Percentiles rank a stretch among this genome's conserved stretches.
Conservation (phyloP, 2,113 vertebrate species). For the Formicarius rufipectus region DNA sequence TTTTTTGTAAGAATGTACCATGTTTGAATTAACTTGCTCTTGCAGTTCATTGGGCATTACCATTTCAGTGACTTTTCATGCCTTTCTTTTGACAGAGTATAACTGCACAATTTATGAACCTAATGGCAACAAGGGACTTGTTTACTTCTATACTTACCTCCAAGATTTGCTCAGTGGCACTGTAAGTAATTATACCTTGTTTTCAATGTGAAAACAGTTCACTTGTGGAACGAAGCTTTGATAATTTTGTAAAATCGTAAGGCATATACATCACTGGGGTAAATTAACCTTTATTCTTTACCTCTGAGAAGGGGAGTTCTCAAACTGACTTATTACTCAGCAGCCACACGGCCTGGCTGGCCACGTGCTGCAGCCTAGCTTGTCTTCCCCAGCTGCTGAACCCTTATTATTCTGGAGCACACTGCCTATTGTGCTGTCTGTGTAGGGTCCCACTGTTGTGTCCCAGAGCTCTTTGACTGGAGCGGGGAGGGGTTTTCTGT, state of each 20-base stretch:
- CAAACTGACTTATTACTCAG: background rate
- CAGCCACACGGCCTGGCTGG: background rate
- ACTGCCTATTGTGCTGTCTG: background rate
- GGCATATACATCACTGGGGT: background rate
- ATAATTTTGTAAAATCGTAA: background rate
- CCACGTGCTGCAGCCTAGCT: background rate
- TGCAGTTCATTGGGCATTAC: background rate
- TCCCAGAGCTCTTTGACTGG: background rate
- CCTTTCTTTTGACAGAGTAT: conserved; percentile 68
- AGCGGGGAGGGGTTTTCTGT: background rate
- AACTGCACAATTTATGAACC: conserved; percentile 79
- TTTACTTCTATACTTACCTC: conserved; percentile 86
- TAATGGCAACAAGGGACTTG: conserved; percentile 73
- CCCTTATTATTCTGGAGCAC: background rate
- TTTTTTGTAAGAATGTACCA: background rate
- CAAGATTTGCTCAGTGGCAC: conserved; percentile 89
- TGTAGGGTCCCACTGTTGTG: background rate
- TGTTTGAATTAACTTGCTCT: background rate
- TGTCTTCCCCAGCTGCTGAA: background rate
- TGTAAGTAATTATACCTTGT: conserved; percentile 71
- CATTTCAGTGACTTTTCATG: background rate
- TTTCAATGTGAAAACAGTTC: background rate
- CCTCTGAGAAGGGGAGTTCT: background rate
- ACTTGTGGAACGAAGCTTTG: background rate
- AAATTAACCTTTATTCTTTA: background rate